Base-by-base conservation (phyloP, 2,888 invertebrate species). In the Macaria liturata region DNA sequence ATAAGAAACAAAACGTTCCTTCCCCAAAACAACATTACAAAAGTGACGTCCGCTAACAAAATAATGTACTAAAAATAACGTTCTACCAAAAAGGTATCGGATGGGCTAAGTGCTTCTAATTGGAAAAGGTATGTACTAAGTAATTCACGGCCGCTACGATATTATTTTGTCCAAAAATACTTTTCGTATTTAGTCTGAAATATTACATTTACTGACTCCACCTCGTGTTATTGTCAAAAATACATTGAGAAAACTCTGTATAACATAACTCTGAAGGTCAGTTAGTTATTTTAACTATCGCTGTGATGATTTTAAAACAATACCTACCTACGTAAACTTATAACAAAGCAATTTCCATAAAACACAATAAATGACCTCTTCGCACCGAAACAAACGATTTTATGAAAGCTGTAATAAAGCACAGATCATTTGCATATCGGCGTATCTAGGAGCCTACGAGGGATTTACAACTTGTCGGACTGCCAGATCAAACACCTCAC, bases 61-160 rank as follows among this genome's bases (percentile, higher is more conserved):
- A 20, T 50, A 32, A 43, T 34, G 43, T 50, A 40, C 45, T 9
- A 40, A 46, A 37, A 37, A 37, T 31, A 46, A n/a, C 9, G 9
- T 9, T 40, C 32, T 46, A 9, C 46, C 46, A 9, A 40, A 32
- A 46, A 53, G 46, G 53, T 46, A 52, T 9, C 9, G 20, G 46
- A 34, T 44, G 32, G 44, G 3, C 53, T 53, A 53, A 53, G 53
- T 53, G 53, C 46, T 40, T 9, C 9, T 53, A 53, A 53, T 53
- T 53, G 46, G 40, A 42, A 32, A 50, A 44, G 34, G 44, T 30
- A 50, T 4, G 44, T 50, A 44, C 1, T 37, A 37, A 37, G 5
- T 37, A 37, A 37, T 37, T 37, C 34, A 37, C 34, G 34, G 34
- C 5, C 7, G 34, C 34, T 37, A 37, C 34, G 34, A 4, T 37